Evolutionary conservation across 2,888 invertebrate genomes (phyloP).

Genomic region (Drosophila monieri): DNA sequence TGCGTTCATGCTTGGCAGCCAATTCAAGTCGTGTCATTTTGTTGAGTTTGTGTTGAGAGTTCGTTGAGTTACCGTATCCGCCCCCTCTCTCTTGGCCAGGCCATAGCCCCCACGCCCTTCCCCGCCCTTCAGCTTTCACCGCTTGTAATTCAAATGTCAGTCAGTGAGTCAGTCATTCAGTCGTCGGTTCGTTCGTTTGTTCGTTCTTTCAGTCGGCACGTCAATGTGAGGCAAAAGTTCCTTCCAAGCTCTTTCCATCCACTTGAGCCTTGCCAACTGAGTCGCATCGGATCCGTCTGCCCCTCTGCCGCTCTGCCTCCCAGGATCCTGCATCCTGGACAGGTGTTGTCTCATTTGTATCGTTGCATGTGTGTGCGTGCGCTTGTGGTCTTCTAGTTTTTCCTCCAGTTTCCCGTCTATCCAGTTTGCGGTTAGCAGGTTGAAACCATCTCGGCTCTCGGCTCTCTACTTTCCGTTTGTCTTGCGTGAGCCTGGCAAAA

Average conservation of each 20-base stretch:
- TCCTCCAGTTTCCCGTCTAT: constrained; percentile 26
- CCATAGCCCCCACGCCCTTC: not conserved
- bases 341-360: constrained; percentile 68
- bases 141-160: constrained; percentile 76
- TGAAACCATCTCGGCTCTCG: constrained; percentile 11
- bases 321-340: constrained; percentile 31
- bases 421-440: constrained; percentile 35
- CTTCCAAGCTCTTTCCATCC: constrained; percentile 47
- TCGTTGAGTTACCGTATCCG: constrained; percentile 45
- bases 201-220: constrained; percentile 49
- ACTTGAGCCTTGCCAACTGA: constrained; percentile 56
- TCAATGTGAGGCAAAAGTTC: constrained; percentile 61
- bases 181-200: constrained; percentile 12
- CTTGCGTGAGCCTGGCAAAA: constrained; percentile 29
- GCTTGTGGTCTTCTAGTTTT: constrained; percentile 33
- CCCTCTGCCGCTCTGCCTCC: not conserved
- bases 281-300: constrained; percentile 29
- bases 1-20: constrained; percentile 77
- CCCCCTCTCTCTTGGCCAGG: not conserved
- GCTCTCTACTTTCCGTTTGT: constrained; percentile 8
- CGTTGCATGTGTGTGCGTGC: constrained; percentile 2
- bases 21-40: constrained; percentile 78
- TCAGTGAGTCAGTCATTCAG: constrained; percentile 45
- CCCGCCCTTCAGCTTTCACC: constrained; percentile 22
- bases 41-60: constrained; percentile 78